Evolutionary conservation across 1,140 invertebrate species (phyloP).

Genomic region (Proales similis): DNA sequence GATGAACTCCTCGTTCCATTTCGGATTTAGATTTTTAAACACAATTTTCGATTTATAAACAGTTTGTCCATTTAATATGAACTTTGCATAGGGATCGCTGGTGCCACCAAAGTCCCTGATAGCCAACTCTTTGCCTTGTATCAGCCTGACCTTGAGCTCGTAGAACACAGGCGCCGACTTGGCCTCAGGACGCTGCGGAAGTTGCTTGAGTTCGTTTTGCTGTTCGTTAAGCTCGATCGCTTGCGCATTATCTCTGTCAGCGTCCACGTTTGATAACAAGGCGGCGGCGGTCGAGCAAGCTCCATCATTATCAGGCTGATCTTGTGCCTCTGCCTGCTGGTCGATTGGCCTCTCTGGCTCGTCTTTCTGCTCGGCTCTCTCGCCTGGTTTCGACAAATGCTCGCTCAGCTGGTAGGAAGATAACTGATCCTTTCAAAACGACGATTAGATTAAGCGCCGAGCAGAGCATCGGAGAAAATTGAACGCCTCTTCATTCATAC

Average conservation of each 20-base stretch:
- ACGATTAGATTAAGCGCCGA: no score
- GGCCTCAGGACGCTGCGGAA: not conserved
- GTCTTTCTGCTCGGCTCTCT: slow-evolving; percentile 11
- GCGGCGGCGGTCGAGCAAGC: no score
- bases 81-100: slow-evolving; percentile 57
- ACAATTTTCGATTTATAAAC: slow-evolving; percentile 53
- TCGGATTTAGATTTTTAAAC: slow-evolving; percentile 55
- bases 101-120: slow-evolving; percentile 41
- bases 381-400: no score
- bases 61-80: slow-evolving; percentile 50
- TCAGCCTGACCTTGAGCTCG: slow-evolving; percentile 6
- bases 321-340: no score
- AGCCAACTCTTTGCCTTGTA: slow-evolving; percentile 13
- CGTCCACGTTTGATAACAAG: no score
- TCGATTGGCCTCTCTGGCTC: slow-evolving; percentile 1
- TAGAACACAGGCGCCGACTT: not conserved
- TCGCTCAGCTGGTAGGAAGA: slow-evolving; percentile 31
- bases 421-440: slow-evolving; percentile 10
- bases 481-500: not conserved
- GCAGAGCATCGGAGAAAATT: slow-evolving; percentile 3
- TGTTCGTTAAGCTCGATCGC: slow-evolving; percentile 12
- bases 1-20: slow-evolving; percentile 55
- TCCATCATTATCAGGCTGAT: no score
- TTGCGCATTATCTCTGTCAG: no score
- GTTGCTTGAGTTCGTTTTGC: not conserved